Conservation (phyloP, 2,888 invertebrate species). For the Heliconius charithonia region DNA sequence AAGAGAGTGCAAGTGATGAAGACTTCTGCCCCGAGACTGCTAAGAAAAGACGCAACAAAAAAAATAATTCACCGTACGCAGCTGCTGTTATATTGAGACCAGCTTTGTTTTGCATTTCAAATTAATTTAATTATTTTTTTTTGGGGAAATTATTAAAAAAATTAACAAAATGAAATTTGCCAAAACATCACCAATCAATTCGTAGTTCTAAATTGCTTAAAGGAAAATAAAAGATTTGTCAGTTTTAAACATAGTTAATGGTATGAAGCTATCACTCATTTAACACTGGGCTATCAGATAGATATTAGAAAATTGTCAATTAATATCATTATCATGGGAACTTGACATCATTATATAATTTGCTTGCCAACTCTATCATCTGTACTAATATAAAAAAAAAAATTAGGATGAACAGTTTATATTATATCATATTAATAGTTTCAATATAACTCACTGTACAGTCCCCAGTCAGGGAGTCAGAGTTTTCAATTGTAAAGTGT, state of each 20-base stretch:
- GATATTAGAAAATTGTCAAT: not conserved
- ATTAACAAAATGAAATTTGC: not conserved
- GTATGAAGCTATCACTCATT: not conserved
- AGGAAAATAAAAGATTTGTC: not conserved
- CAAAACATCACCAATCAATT: not conserved
- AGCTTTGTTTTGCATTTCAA: constrained; percentile 23
- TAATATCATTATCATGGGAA: constrained; percentile 7
- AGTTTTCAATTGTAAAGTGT: too few species aligned
- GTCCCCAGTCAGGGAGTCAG: too few species aligned
- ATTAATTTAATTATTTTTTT: not conserved
- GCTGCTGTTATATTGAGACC: constrained; percentile 21
- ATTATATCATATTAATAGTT: too few species aligned
- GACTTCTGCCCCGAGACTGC: constrained; percentile 43
- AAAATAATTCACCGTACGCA: constrained; percentile 42
- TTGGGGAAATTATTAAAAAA: not conserved
- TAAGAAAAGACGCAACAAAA: constrained; percentile 41
- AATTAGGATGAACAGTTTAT: too few species aligned
- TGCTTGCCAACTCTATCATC: constrained; percentile 3
- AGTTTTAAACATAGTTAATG: not conserved
- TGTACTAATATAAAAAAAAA: too few species aligned
- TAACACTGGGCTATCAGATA: not conserved
- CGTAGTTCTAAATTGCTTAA: not conserved
- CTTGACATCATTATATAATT: not conserved
- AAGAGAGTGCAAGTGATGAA: constrained; percentile 52
- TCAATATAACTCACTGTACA: too few species aligned